These are phyloP conservation scores for Hippolais icterina DNA, from an alignment of 2,113 vertebrate genomes.

Conservation along the genomic window DNA sequence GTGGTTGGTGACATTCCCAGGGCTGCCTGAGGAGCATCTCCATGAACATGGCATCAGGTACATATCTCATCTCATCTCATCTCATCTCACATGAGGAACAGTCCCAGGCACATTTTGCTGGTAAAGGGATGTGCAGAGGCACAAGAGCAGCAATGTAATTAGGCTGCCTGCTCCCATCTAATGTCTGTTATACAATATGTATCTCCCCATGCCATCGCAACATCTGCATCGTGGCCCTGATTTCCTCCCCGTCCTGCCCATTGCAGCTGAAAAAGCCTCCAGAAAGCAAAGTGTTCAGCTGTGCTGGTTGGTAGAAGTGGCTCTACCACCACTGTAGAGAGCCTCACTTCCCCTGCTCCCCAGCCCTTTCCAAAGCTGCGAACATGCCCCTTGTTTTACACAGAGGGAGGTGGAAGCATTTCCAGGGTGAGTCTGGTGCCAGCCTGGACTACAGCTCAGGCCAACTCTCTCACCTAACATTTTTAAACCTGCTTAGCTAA, in stretches of 20 bases:
- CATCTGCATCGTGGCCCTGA: background rate
- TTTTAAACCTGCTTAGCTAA: background rate
- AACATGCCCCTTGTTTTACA: background rate
- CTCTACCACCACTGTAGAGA: background rate
- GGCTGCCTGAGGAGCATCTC: background rate
- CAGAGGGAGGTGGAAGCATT: rapidly evolving
- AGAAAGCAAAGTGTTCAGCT: background rate
- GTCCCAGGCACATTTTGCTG: background rate
- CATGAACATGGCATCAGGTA: background rate
- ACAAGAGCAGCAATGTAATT: background rate
- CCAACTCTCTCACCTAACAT: background rate
- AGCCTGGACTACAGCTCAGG: background rate
- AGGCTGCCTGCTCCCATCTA: background rate
- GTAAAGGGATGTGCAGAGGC: background rate
- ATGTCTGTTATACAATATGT: background rate
- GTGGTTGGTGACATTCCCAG: background rate
- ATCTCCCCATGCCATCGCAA: rapidly evolving
- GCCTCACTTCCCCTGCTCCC: background rate
- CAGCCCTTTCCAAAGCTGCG: background rate
- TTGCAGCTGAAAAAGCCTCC: background rate
- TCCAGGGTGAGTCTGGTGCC: background rate
- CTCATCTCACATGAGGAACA: background rate
- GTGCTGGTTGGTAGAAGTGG: background rate
- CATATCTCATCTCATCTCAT: background rate
- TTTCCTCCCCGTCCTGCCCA: background rate